Conservation (phyloP, 1,140 invertebrate species). For the Hycleus cichorii region DNA sequence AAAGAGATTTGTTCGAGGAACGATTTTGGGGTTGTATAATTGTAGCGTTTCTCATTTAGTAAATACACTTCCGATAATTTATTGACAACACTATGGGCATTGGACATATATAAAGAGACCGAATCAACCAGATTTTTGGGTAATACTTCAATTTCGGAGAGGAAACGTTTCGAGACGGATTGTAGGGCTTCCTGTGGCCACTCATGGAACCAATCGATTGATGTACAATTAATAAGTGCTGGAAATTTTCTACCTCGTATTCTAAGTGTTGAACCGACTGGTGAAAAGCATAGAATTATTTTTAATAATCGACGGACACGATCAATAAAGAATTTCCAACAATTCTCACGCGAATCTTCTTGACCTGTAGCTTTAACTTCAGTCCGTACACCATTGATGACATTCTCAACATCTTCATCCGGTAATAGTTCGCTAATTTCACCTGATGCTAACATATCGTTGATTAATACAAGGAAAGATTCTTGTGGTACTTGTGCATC, state of each 20-base stretch:
- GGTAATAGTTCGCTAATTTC: constrained; percentile 86
- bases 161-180: constrained; percentile 79
- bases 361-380: constrained; percentile 82
- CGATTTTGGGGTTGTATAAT: constrained; percentile 93
- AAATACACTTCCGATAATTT: constrained; percentile 75
- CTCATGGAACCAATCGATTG: constrained; percentile 94
- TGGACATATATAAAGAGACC: constrained; percentile 84
- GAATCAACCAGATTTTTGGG: constrained; percentile 53
- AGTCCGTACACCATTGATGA: constrained; percentile 70
- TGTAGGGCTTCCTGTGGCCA: constrained; percentile 88
- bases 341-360: constrained; percentile 83
- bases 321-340: constrained; percentile 94
- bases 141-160: constrained; percentile 66
- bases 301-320: constrained; percentile 69
- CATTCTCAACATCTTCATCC: constrained; percentile 87
- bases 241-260: constrained; percentile 87
- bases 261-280: constrained; percentile 78
- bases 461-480: constrained; percentile 84
- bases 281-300: constrained; percentile 86
- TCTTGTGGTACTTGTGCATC: constrained; percentile 90
- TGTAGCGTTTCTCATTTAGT: constrained; percentile 82
- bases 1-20: constrained; percentile 91
- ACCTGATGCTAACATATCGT: constrained; percentile 88
- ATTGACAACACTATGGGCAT: constrained; percentile 82
- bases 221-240: constrained; percentile 86